Base-by-base conservation (phyloP, 1,140 invertebrate species). In the Rhopalosiphum maidis region DNA sequence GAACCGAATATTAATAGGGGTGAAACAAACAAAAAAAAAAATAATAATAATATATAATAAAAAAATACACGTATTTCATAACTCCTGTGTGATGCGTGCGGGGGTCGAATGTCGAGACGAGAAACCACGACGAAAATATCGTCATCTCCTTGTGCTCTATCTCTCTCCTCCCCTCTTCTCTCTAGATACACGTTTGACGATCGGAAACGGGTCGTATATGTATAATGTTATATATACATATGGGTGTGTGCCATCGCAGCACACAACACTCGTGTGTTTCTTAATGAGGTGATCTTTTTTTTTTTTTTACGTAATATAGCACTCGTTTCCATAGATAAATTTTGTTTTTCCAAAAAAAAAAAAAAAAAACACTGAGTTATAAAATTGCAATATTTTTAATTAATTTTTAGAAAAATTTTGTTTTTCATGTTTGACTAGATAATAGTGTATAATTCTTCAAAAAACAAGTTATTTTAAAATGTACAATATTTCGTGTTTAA, bases 1-100 rank as follows among this genome's bases (percentile, higher is more conserved):
- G 35, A 22, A 55, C n/a, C 35, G 88, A 89, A 41, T 55, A 55
- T 89, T 89, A 55, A 89, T 55, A 55, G 87, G 87, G 46, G 87
- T 54, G 48, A 37, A 77, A 87, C 43, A 43, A 30, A n/a, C n/a
- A n/a, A n/a, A n/a, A n/a, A 83, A 41, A 85, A 85, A 83, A 11
- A 85, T 25, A 85, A 85, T 41, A 68, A 54, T 54, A 54, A 54
- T 23, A 23, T n/a, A n/a, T n/a, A 77, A 77, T 77, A 21, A n/a
- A 30, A 77, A 43, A 37, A 54, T 51, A 87, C n/a, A 48, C 86
- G 30, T 48, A 35, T 87, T n/a, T 87, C 86, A 87, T 87, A 51
- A n/a, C 46, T 89, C 86, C 25, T 46, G 85, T 87, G 15, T 87
- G 41, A 37, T 37, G 8, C 30, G 43, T 30, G 18, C 15, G 21